A percentile compares a stretch with the other conserved stretches of the same genome.
These are phyloP conservation scores for Tetraneura akinire DNA, from an alignment of 1,140 invertebrate species.

Conservation along the genomic window DNA sequence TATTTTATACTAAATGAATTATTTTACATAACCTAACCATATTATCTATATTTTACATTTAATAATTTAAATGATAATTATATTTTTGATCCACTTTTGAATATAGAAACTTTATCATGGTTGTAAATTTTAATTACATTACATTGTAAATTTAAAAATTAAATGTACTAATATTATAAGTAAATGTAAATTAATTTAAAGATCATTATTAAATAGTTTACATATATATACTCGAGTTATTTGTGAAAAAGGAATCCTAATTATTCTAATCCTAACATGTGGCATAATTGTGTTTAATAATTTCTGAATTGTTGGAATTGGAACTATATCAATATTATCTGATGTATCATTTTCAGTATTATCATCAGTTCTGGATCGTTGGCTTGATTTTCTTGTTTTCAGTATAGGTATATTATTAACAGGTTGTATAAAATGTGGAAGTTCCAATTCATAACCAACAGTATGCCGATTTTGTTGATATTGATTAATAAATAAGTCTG, in stretches of 20 bases:
- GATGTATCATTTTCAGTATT: background rate
- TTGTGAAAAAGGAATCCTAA: constrained; percentile 77
- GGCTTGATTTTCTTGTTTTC: constrained; percentile 70
- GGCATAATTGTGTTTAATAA: constrained; percentile 67
- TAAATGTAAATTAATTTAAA: background rate
- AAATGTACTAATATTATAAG: background rate
- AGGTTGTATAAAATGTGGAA: constrained; percentile 58
- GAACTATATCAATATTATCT: constrained; percentile 72
- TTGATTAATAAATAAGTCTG: constrained; percentile 77
- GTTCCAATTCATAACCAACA: constrained; percentile 58
- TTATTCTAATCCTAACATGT: constrained; percentile 72
- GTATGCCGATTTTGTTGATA: constrained; percentile 63
- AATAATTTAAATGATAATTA: too few relatives aligned
- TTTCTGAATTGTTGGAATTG: constrained; percentile 73
- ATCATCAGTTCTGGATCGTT: constrained; percentile 9
- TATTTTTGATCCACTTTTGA: too few relatives aligned
- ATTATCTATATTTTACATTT: too few relatives aligned
- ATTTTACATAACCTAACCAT: too few relatives aligned
- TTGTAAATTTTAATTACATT: background rate
- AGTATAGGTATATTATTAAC: constrained; percentile 77
- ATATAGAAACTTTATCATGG: background rate
- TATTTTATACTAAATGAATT: too few relatives aligned
- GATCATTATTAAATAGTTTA: constrained; percentile 65
- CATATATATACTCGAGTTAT: constrained; percentile 65
- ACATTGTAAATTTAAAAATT: background rate